phyloP scores from a whole-genome alignment of 2,888 invertebrate species.

The Meghimatium bilineatum region DNA sequence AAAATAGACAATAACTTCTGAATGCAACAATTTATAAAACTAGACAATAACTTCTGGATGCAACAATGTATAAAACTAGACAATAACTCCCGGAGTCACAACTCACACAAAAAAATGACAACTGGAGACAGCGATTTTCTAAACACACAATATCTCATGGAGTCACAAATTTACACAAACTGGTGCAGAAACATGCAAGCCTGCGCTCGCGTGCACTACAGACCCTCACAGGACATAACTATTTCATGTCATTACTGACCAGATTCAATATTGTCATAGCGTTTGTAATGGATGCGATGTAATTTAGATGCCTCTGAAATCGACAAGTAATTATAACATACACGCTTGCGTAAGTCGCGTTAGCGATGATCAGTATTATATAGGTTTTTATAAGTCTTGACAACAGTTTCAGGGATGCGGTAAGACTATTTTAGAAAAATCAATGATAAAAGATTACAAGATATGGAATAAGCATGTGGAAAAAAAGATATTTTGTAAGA shows the following conservation, averaged over 20 bases:
- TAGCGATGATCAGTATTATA: neutral
- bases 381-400: neutral
- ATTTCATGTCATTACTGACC: neutral
- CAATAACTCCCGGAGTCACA: too few species aligned
- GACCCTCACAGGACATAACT: neutral
- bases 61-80: too few species aligned
- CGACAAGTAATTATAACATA: neutral
- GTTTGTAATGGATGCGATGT: neutral
- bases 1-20: too few species aligned
- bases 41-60: too few species aligned
- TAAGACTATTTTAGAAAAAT: neutral
- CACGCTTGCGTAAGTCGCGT: too few species aligned
- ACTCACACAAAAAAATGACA: too few species aligned
- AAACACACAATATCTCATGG: too few species aligned
- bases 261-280: neutral
- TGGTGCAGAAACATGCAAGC: slow-evolving; percentile 39
- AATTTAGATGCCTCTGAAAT: neutral
- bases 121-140: too few species aligned
- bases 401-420: neutral
- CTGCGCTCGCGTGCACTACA: neutral
- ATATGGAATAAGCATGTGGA: neutral
- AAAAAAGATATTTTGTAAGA: neutral
- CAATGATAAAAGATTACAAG: neutral
- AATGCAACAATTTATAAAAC: too few species aligned
- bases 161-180: too few species aligned